Conservation (phyloP, 2,888 invertebrate species). For the Dastarcus helophoroides region DNA sequence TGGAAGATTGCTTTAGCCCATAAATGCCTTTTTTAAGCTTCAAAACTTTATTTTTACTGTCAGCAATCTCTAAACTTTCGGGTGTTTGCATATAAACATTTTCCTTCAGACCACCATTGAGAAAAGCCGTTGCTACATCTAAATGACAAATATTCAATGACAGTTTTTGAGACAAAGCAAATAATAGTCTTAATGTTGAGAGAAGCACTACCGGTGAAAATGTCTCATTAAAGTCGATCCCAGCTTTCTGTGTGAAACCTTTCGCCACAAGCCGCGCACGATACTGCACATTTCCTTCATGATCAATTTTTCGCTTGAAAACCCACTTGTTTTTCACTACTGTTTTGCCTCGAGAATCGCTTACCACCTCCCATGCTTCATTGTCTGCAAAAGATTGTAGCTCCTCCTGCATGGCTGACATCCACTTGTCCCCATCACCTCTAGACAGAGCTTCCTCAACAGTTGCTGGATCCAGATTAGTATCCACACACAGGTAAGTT, state of each 20-base stretch:
- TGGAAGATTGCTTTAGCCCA: slow-evolving; percentile 6
- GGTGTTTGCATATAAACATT: slow-evolving; percentile 11
- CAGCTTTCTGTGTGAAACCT: slow-evolving; percentile 8
- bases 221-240: slow-evolving; percentile 6
- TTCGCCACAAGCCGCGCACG: slow-evolving; percentile 11
- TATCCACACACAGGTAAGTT: slow-evolving; percentile 14
- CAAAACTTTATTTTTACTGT: slow-evolving; percentile 5
- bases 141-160: slow-evolving; percentile 10
- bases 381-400: slow-evolving; percentile 20
- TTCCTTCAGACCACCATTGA: slow-evolving; percentile 10
- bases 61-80: slow-evolving; percentile 6
- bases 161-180: slow-evolving; percentile 8
- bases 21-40: slow-evolving; percentile 4
- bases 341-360: slow-evolving; percentile 5
- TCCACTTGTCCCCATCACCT: slow-evolving; percentile 17
- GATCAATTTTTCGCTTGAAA: slow-evolving; percentile 7
- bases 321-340: slow-evolving; percentile 11
- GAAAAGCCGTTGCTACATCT: slow-evolving; percentile 12
- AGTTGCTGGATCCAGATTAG: slow-evolving; percentile 12
- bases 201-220: slow-evolving; percentile 9
- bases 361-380: slow-evolving; percentile 19
- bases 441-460: slow-evolving; percentile 19
- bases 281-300: slow-evolving; percentile 5
- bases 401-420: slow-evolving; percentile 20
- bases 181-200: slow-evolving; percentile 11